phyloP scores from a whole-genome alignment of 2,797 vertebrate species.

The Sarcoramphus papa region DNA sequence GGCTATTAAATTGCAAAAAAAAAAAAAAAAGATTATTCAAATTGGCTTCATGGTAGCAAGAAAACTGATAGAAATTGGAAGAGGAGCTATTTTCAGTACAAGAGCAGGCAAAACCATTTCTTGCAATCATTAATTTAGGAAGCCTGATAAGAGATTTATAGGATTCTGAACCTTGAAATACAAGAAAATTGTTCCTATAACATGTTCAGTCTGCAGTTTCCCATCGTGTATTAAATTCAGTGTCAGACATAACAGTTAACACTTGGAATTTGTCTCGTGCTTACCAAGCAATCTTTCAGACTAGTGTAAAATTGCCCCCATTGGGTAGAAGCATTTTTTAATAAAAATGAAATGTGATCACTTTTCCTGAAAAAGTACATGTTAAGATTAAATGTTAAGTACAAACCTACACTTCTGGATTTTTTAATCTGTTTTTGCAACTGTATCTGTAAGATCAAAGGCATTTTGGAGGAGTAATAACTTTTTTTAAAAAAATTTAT shows the following conservation, averaged over 20 bases:
- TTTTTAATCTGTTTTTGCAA: neutral
- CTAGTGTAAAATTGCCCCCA: neutral
- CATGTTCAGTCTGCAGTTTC: neutral
- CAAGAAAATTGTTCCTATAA: neutral
- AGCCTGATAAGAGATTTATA: neutral
- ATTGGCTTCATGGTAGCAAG: neutral
- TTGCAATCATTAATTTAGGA: conserved; percentile 12
- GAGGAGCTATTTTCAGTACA: neutral
- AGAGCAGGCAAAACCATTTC: neutral
- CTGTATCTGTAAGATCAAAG: neutral
- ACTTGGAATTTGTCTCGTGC: neutral
- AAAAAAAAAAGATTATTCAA: neutral
- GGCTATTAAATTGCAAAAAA: neutral
- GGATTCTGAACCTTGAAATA: conserved; percentile 24
- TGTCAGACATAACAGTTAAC: neutral
- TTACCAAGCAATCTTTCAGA: conserved; percentile 6
- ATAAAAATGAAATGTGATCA: neutral
- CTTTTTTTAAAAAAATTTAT: neutral
- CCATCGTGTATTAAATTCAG: neutral
- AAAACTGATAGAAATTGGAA: neutral
- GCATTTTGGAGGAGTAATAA: neutral
- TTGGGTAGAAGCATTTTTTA: neutral
- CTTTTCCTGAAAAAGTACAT: neutral
- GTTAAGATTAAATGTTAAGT: neutral
- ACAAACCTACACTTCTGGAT: neutral